Conservation (phyloP, 2,888 invertebrate species). For the Cryptops parisi region DNA sequence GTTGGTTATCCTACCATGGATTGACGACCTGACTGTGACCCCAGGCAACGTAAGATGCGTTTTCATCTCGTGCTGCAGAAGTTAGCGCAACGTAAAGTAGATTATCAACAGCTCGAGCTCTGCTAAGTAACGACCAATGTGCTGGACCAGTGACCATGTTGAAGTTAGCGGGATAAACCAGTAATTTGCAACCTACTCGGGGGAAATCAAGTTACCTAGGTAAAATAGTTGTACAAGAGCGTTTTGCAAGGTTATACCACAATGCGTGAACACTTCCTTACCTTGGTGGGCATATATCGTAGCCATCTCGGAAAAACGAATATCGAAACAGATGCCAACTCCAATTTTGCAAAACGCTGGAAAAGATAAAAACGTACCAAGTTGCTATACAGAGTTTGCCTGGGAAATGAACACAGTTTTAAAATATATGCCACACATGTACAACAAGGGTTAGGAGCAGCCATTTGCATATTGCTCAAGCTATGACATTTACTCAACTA, state of each 20-base stretch:
- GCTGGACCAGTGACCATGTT: conserved; percentile 91
- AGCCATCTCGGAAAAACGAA: conserved; percentile 81
- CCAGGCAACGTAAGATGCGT: conserved; percentile 66
- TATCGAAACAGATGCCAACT: conserved; percentile 86
- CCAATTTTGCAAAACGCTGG: conserved; percentile 58
- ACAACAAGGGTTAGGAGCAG: too few relatives aligned
- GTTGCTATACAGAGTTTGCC: too few relatives aligned
- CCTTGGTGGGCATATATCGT: conserved; percentile 34
- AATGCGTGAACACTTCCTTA: conserved; percentile 20
- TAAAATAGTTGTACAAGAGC: too few relatives aligned
- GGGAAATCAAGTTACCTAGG: neutral
- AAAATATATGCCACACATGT: too few relatives aligned
- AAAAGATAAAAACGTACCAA: too few relatives aligned
- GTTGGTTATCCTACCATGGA: conserved; percentile 60
- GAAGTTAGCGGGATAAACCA: conserved; percentile 89
- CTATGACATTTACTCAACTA: too few relatives aligned
- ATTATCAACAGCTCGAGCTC: conserved; percentile 70
- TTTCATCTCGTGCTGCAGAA: conserved; percentile 61
- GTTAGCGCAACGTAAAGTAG: conserved; percentile 74
- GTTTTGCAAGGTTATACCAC: too few relatives aligned
- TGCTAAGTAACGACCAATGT: conserved; percentile 77
- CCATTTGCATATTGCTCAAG: too few relatives aligned
- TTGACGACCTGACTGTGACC: conserved; percentile 70
- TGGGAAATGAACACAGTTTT: too few relatives aligned
- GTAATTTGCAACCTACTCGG: conserved; percentile 55